Evolutionary conservation across 2,113 vertebrate genomes (phyloP), one percentile per base, ranked within the genome.

Genomic region (Oreochromis tanganicae): DNA sequence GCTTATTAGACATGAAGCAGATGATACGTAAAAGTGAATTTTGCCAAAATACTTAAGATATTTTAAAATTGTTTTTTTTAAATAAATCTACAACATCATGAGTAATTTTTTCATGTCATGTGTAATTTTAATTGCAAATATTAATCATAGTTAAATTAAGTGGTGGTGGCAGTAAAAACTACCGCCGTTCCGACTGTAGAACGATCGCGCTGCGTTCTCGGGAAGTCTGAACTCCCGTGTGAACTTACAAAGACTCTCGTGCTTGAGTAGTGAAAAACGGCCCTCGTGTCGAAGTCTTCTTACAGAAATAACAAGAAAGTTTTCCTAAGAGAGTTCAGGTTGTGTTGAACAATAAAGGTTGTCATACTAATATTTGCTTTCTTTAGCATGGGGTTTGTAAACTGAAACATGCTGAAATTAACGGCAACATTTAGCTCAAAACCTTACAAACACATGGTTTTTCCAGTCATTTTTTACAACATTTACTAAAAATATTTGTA

Each of bases 151-250:
- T 54, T 54, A 54, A 54, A 54, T 54, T 54, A 54, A 54, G 50
- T 54, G 50, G 50, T 54, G 50, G n/a, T n/a, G 50, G 50, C 50
- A 54, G 50, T 10, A 54, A 54, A 54, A 54, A 54, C 19, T 54
- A n/a, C 50, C 9, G 9, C 50, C 5, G 2, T 29, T 29, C 27
- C 27, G 27, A 29, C 27, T 29, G 27, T 29, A 29, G 27, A 29
- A 4, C 27, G 27, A 29, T 54, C 32, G 32, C 32, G 32, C 32
- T 34, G 6, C 50, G 50, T 54, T 54, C 52, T n/a, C 0, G 0
- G 19, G 19, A 54, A 54, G 19, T 21, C 52, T 54, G 52, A 54
- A 54, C 52, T 54, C 9, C 5, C 0, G 19, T 54, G 52, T 54
- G n/a, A 54, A 54, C 52, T 54, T 54, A 54, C 52, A 54, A 54